These are phyloP conservation scores for Trimorus sp. DNA, from an alignment of 2,888 invertebrate genomes.

Conservation along the genomic window DNA sequence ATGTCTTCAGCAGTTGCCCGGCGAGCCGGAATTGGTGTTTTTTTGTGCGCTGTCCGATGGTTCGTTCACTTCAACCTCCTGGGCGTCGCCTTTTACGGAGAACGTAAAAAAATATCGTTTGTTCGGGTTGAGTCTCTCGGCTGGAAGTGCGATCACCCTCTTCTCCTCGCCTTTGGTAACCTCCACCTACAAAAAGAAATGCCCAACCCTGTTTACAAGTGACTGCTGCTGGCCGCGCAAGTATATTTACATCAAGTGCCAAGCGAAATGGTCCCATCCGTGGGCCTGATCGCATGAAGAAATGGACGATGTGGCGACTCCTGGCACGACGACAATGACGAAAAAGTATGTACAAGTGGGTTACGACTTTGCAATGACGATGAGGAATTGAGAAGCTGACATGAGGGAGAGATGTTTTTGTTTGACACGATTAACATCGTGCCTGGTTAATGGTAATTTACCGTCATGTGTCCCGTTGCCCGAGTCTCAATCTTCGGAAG, in stretches of 20 bases:
- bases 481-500: constrained; percentile 80
- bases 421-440: too few species aligned
- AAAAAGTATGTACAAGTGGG: constrained; percentile 15
- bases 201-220: too few species aligned
- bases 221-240: too few species aligned
- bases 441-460: constrained; percentile 62
- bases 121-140: constrained; percentile 92
- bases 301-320: constrained; percentile 24
- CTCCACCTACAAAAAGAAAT: constrained; percentile 83
- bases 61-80: constrained; percentile 56
- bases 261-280: constrained; percentile 33
- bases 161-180: constrained; percentile 92
- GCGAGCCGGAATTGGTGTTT: constrained; percentile 76
- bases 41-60: constrained; percentile 71
- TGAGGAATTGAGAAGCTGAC: background rate
- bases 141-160: constrained; percentile 93
- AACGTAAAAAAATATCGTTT: constrained; percentile 96
- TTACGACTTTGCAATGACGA: constrained; percentile 13
- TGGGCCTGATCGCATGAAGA: constrained; percentile 17
- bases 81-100: constrained; percentile 90
- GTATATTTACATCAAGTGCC: constrained; percentile 21
- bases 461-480: constrained; percentile 80
- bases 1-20: background rate
- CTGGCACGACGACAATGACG: constrained; percentile 14
- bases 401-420: too few species aligned